phyloP scores from a whole-genome alignment of 1,140 invertebrate genomes.

The Ostrea denselamellosa region DNA sequence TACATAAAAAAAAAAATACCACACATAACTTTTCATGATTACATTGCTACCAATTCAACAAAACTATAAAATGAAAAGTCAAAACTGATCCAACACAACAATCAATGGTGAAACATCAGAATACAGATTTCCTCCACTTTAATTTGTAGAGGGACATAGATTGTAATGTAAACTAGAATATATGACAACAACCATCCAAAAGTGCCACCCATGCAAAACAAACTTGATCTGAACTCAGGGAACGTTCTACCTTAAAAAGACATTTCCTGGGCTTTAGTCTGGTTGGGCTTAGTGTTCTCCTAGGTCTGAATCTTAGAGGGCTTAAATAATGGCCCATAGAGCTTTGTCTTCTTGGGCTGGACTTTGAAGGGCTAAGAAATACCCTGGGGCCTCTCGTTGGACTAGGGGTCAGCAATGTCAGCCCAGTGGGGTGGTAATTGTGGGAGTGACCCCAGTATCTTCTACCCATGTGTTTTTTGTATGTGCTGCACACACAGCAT shows the following conservation, averaged over 20 bases:
- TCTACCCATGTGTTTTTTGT: slow-evolving; percentile 56
- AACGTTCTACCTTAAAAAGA: neutral
- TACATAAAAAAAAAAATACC: too few relatives aligned
- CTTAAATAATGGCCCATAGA: neutral
- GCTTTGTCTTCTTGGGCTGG: neutral
- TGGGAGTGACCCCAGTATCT: slow-evolving; percentile 61
- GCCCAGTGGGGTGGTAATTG: slow-evolving; percentile 58
- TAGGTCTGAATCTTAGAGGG: neutral
- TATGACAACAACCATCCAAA: neutral
- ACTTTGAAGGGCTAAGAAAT: neutral
- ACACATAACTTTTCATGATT: too few relatives aligned
- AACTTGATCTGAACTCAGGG: neutral
- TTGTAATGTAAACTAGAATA: too few relatives aligned
- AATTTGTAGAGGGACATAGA: too few relatives aligned
- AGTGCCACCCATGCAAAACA: neutral
- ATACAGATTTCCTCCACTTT: too few relatives aligned
- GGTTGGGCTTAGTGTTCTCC: neutral
- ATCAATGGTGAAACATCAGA: too few relatives aligned
- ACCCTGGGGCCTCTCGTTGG: neutral
- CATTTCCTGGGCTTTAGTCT: neutral
- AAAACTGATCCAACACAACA: too few relatives aligned
- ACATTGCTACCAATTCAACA: too few relatives aligned
- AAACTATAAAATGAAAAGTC: too few relatives aligned
- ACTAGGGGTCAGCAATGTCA: neutral
- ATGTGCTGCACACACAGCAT: slow-evolving; percentile 59